Evolutionary conservation across 2,797 vertebrate species (phyloP).

Genomic region (Chrysolophus pictus): DNA sequence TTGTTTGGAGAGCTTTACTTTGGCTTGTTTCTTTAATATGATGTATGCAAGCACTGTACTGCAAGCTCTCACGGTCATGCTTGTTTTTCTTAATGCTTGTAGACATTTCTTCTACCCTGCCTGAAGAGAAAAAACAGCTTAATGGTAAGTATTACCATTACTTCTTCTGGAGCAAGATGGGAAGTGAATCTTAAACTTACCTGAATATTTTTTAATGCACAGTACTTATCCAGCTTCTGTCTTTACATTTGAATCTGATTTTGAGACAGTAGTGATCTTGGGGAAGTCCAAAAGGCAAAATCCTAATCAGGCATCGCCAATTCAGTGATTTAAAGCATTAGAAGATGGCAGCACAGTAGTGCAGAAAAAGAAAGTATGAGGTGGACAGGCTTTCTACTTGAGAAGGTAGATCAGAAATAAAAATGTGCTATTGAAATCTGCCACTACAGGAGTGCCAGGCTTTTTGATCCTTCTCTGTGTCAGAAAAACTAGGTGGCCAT

Average conservation of each 20-base stretch:
- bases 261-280: neutral
- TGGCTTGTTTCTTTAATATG: neutral
- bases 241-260: neutral
- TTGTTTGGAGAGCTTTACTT: neutral
- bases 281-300: neutral
- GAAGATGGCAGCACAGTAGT: neutral
- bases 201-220: neutral
- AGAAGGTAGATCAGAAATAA: neutral
- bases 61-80: neutral
- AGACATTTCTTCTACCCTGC: slow-evolving; percentile 46
- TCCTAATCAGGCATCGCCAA: neutral
- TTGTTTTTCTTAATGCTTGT: slow-evolving; percentile 38
- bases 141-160: slow-evolving; percentile 78
- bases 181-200: neutral
- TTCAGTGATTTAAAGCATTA: neutral
- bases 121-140: slow-evolving; percentile 73
- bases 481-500: neutral
- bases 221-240: neutral
- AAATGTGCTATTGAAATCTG: neutral
- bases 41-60: neutral
- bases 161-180: neutral
- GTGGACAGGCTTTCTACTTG: neutral
- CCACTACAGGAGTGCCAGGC: neutral
- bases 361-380: neutral
- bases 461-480: neutral